Evolutionary conservation across 2,797 vertebrate genomes (phyloP).

Genomic region (Sebastes flavidus): DNA sequence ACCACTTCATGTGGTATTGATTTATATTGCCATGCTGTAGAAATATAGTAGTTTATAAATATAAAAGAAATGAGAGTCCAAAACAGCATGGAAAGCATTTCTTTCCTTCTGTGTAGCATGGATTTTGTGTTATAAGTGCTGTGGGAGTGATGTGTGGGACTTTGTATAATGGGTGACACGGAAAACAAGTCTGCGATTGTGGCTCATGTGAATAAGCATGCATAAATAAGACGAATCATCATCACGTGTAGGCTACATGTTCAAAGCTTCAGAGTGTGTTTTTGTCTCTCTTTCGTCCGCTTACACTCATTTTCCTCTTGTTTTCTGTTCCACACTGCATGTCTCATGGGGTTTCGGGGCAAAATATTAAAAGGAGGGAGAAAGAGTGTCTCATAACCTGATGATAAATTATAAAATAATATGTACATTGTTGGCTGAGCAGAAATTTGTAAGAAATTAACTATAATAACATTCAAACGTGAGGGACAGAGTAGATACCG

Average conservation of each 20-base stretch:
- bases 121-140: slow-evolving; percentile 17
- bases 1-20: neutral
- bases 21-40: neutral
- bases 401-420: neutral
- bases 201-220: slow-evolving; percentile 43
- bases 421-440: neutral
- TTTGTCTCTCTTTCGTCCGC: slow-evolving; percentile 4
- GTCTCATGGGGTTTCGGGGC: slow-evolving; percentile 40
- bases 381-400: slow-evolving; percentile 9
- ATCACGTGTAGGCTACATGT: slow-evolving; percentile 38
- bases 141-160: slow-evolving; percentile 62
- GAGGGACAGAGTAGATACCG: slow-evolving; percentile 45
- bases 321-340: slow-evolving; percentile 53
- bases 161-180: slow-evolving; percentile 13
- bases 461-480: slow-evolving; percentile 46
- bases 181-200: slow-evolving; percentile 58
- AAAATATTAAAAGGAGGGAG: slow-evolving; percentile 26
- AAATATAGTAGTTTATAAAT: neutral
- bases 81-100: neutral
- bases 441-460: slow-evolving; percentile 28
- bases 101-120: neutral
- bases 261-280: slow-evolving; percentile 28
- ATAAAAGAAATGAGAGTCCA: neutral
- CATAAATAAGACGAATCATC: slow-evolving; percentile 33
- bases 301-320: slow-evolving; percentile 57